These are phyloP conservation scores for Gymnodraco acuticeps DNA, from an alignment of 2,797 vertebrate genomes.

Conservation along the genomic window DNA sequence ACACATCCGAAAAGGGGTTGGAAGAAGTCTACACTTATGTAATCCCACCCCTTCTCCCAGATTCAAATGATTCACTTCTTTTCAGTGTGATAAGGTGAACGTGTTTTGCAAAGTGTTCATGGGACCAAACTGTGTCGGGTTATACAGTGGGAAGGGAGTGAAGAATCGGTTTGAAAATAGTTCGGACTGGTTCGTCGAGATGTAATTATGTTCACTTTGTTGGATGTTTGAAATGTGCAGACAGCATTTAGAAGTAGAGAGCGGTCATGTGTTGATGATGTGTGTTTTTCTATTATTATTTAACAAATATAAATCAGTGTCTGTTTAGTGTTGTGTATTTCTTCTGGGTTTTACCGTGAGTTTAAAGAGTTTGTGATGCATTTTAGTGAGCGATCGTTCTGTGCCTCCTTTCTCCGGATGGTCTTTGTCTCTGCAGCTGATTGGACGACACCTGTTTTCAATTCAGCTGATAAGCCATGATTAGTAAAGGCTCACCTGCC, in stretches of 20 bases:
- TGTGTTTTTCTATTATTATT: constrained; percentile 19
- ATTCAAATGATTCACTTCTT: too few species aligned
- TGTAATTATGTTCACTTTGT: constrained; percentile 45
- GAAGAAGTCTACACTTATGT: too few species aligned
- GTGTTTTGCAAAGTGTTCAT: constrained; percentile 6
- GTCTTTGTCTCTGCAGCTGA: too few species aligned
- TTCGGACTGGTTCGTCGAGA: constrained; percentile 37
- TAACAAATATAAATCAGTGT: constrained; percentile 10
- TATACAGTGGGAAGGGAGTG: constrained; percentile 38
- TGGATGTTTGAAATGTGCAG: constrained; percentile 5
- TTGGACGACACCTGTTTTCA: too few species aligned
- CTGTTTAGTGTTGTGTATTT: not conserved
- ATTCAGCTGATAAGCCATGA: too few species aligned
- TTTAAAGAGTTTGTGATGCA: not conserved
- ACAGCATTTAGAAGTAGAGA: not conserved
- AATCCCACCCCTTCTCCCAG: too few species aligned
- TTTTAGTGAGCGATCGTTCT: too few species aligned
- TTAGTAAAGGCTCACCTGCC: too few species aligned
- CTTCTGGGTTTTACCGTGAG: not conserved
- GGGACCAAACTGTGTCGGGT: constrained; percentile 65
- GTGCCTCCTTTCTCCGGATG: too few species aligned
- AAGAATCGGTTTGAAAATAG: constrained; percentile 46
- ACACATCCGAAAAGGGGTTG: too few species aligned
- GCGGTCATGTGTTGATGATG: not conserved
- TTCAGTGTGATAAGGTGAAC: not conserved